These are phyloP conservation scores for Boloria euphrosyne DNA, from an alignment of 2,888 invertebrate genomes.

Conservation along the genomic window DNA sequence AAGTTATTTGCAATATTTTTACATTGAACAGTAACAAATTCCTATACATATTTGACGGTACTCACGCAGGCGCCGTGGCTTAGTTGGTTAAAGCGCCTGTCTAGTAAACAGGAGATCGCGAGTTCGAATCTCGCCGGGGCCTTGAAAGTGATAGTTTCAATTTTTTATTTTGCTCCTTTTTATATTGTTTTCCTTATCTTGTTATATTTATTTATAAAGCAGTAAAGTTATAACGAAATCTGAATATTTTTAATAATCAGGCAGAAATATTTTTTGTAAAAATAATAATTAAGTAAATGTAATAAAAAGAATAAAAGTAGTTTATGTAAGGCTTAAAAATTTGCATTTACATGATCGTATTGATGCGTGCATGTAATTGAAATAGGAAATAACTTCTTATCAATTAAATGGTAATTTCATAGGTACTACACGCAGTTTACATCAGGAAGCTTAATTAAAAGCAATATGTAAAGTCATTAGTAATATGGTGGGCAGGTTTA, in stretches of 20 bases:
- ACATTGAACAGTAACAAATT: too few relatives aligned
- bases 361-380: not conserved
- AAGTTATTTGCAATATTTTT: too few relatives aligned
- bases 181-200: too few relatives aligned
- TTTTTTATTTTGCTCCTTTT: too few relatives aligned
- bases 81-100: slow-evolving; percentile 87
- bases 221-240: too few relatives aligned
- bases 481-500: not conserved
- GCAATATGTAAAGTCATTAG: not conserved
- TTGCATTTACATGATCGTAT: not conserved
- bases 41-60: too few relatives aligned
- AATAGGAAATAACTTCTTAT: not conserved
- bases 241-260: too few relatives aligned
- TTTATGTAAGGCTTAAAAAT: not conserved
- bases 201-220: too few relatives aligned
- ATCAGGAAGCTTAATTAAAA: slow-evolving; percentile 3
- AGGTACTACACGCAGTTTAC: not conserved
- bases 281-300: too few relatives aligned
- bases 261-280: not conserved
- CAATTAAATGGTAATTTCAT: slow-evolving; percentile 10
- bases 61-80: slow-evolving; percentile 83
- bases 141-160: slow-evolving; percentile 31
- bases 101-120: slow-evolving; percentile 80
- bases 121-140: slow-evolving; percentile 80
- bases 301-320: not conserved